Percentiles rank a stretch among this genome's conserved stretches.
Evolutionary conservation across 2,888 invertebrate species (phyloP).

Genomic region (Eurytoma californica): DNA sequence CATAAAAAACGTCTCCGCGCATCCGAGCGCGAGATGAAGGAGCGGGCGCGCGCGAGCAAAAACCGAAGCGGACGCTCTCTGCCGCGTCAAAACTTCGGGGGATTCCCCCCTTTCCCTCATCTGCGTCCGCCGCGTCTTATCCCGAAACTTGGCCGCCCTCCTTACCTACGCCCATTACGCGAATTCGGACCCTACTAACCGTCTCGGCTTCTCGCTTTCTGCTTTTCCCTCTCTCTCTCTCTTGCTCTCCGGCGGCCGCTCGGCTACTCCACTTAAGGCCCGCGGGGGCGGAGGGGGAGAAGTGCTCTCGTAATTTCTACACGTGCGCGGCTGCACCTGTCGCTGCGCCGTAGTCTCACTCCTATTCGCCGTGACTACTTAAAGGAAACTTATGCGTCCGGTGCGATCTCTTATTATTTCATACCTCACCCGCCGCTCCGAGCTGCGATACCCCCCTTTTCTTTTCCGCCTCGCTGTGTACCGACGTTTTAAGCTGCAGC

Average conservation of each 20-base stretch:
- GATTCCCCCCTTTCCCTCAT: slow-evolving; percentile 13
- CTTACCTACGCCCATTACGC: slow-evolving; percentile 37
- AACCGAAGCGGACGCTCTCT: neutral
- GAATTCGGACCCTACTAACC: slow-evolving; percentile 46
- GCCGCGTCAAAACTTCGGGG: slow-evolving; percentile 40
- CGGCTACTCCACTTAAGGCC: slow-evolving; percentile 39
- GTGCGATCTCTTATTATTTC: slow-evolving; percentile 44
- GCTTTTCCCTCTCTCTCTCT: slow-evolving; percentile 11
- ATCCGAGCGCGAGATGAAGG: slow-evolving; percentile 1
- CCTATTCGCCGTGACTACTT: slow-evolving; percentile 38
- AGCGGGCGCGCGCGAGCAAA: no score
- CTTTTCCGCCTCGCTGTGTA: no score
- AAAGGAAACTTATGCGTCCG: slow-evolving; percentile 46
- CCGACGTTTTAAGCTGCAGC: no score
- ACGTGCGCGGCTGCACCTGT: slow-evolving; percentile 52
- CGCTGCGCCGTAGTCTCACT: slow-evolving; percentile 26
- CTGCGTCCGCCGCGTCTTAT: slow-evolving; percentile 23
- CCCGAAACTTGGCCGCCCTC: slow-evolving; percentile 38
- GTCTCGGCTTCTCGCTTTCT: neutral
- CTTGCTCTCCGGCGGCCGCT: slow-evolving; percentile 13
- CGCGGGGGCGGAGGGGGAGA: neutral
- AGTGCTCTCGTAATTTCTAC: slow-evolving; percentile 54
- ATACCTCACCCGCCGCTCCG: no score
- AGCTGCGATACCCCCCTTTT: no score
- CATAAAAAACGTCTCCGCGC: slow-evolving; percentile 46